A percentile compares a stretch with the other conserved stretches of the same genome.
These are phyloP conservation scores for Dugesia japonica DNA, from an alignment of 2,888 invertebrate species.

Conservation along the genomic window DNA sequence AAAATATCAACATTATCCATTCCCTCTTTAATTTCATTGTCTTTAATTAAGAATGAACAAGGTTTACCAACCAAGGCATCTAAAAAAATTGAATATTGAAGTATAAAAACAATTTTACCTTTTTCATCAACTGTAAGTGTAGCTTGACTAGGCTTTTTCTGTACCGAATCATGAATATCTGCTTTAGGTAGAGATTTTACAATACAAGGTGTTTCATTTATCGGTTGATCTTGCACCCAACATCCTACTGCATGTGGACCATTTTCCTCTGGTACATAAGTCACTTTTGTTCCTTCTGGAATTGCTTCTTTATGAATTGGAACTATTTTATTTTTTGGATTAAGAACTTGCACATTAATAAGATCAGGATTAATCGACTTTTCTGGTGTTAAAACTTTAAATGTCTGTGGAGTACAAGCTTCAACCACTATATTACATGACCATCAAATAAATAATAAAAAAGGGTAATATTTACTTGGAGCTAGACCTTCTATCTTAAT, in stretches of 20 bases:
- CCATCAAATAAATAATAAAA: background rate
- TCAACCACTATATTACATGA: background rate
- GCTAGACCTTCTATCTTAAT: conserved; percentile 66
- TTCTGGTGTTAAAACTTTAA: background rate
- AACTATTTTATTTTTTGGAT: background rate
- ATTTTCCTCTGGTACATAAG: background rate
- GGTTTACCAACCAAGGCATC: background rate
- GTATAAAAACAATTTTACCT: background rate
- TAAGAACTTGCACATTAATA: background rate
- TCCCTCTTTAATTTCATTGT: background rate
- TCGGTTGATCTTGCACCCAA: background rate
- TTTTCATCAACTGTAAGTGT: background rate
- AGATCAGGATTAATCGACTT: background rate
- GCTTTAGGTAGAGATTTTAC: background rate
- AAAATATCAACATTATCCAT: background rate
- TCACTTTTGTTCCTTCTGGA: background rate
- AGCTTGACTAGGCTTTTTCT: background rate
- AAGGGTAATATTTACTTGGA: conserved; percentile 56
- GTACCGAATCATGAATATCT: background rate
- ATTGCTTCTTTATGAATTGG: background rate
- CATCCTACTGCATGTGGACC: background rate
- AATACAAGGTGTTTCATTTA: background rate
- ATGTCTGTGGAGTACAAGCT: background rate
- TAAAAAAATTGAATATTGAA: background rate
- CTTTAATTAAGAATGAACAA: background rate